A percentile compares a stretch with the other conserved stretches of the same genome.
These are phyloP conservation scores for Drosophila mimetica DNA, from an alignment of 2,888 invertebrate species.

Conservation along the genomic window DNA sequence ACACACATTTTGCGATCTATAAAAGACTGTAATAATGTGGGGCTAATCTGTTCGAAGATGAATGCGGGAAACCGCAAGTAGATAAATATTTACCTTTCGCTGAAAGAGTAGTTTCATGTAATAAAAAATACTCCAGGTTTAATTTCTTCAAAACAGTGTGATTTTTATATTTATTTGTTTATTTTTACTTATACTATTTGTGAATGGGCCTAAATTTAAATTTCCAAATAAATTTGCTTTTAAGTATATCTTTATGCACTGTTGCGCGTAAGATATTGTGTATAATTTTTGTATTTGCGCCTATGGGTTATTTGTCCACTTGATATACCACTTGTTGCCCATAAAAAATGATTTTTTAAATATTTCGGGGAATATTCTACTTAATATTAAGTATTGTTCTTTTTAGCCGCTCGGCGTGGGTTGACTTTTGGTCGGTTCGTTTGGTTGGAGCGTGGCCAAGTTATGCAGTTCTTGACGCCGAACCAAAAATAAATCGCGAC, in stretches of 20 bases:
- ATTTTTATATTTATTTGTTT: no score
- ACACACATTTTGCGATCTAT: conserved; percentile 32
- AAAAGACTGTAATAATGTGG: conserved; percentile 32
- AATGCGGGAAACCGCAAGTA: conserved; percentile 48
- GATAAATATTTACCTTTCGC: background rate
- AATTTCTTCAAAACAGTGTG: no score
- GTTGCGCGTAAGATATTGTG: conserved; percentile 24
- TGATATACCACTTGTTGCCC: conserved; percentile 66
- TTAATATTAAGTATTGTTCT: conserved; percentile 14
- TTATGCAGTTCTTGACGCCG: conserved; percentile 72
- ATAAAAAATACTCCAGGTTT: no score
- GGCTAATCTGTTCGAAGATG: conserved; percentile 50
- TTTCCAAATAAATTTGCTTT: no score
- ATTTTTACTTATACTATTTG: no score
- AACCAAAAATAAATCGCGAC: conserved; percentile 67
- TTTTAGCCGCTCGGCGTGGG: conserved; percentile 22
- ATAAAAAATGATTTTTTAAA: conserved; percentile 74
- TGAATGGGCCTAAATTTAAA: no score
- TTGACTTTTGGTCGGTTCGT: conserved; percentile 23
- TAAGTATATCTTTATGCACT: background rate
- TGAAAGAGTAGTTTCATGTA: background rate
- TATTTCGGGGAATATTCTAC: conserved; percentile 37
- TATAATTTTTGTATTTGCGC: conserved; percentile 46
- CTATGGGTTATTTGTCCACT: conserved; percentile 51
- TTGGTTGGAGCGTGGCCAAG: conserved; percentile 72